These are phyloP conservation scores for Eueremaeus valkanovi DNA, from an alignment of 2,888 invertebrate species.

Conservation along the genomic window DNA sequence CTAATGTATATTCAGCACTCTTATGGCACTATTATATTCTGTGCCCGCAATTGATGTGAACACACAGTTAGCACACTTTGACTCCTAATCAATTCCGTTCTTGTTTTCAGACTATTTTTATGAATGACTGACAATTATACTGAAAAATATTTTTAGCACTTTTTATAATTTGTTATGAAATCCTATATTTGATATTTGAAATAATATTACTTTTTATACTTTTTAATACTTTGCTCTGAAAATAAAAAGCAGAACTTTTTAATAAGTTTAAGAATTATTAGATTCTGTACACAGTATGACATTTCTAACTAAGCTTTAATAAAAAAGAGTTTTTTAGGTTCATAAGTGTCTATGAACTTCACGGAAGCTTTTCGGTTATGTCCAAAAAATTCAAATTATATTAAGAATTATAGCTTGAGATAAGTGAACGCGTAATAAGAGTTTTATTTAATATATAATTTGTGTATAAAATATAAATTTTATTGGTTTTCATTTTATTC, in stretches of 20 bases:
- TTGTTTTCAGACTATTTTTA: background rate
- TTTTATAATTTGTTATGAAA: background rate
- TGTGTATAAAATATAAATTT: background rate
- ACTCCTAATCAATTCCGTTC: background rate
- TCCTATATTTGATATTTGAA: background rate
- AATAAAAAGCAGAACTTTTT: background rate
- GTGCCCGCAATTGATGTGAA: background rate
- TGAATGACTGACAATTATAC: background rate
- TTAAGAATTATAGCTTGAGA: background rate
- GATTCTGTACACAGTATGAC: constrained; percentile 8
- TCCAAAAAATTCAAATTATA: constrained; percentile 11
- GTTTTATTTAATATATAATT: background rate
- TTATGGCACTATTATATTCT: background rate
- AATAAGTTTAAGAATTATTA: background rate
- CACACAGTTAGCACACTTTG: background rate
- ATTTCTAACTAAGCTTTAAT: background rate
- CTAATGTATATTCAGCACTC: background rate
- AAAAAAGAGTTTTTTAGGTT: background rate
- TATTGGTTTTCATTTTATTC: background rate
- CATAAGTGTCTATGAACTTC: background rate
- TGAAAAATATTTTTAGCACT: background rate
- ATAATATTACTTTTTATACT: background rate
- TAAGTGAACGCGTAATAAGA: constrained; percentile 1
- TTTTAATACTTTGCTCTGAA: background rate
- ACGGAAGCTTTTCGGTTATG: constrained; percentile 10